Base-by-base conservation (phyloP, 92 coral and sea anemone species). In the Siderastrea siderea region DNA sequence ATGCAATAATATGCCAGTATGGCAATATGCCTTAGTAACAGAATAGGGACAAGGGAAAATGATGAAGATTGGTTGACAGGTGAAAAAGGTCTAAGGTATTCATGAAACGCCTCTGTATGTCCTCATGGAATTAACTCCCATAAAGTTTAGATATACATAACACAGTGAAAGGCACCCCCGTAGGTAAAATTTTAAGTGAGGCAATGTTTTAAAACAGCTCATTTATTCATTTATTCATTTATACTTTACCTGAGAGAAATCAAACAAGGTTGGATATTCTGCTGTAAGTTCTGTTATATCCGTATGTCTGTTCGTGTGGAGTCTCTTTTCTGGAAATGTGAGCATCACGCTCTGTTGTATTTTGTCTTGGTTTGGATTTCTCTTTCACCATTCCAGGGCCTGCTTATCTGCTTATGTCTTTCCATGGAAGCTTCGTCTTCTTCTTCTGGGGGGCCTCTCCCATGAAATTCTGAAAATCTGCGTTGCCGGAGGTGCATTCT, bases 401-500 rank as follows among this genome's bases (percentile, higher is more conserved):
- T 84, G 51, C 15, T 81, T 75, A 3, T 87, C 88, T 53, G 38
- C 38, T 67, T 67, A 13, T 43, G 50, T 38, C 62, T 72, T 53
- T 52, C 11, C 82, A 95, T 73, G 0, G 98, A 92, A 3, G 75
- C 78, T 62, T 90, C 93, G 60, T 92, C 95, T 53, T 94, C 95
- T 5, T 95, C 95, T 53, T 94, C 98, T 69, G 95, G 92, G 68
- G n/a, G n/a, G n/a, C n/a, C n/a, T n/a, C n/a, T n/a, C n/a, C n/a
- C n/a, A n/a, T n/a, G n/a, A n/a, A n/a, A n/a, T n/a, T n/a, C n/a
- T n/a, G n/a, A n/a, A n/a, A n/a, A n/a, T n/a, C n/a, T n/a, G n/a
- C n/a, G n/a, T n/a, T n/a, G n/a, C n/a, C n/a, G n/a, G n/a, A n/a
- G n/a, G n/a, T n/a, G n/a, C n/a, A n/a, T n/a, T n/a, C n/a, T n/a